Evolutionary conservation across 1,140 invertebrate species (phyloP).

Genomic region (Gryon sp.): DNA sequence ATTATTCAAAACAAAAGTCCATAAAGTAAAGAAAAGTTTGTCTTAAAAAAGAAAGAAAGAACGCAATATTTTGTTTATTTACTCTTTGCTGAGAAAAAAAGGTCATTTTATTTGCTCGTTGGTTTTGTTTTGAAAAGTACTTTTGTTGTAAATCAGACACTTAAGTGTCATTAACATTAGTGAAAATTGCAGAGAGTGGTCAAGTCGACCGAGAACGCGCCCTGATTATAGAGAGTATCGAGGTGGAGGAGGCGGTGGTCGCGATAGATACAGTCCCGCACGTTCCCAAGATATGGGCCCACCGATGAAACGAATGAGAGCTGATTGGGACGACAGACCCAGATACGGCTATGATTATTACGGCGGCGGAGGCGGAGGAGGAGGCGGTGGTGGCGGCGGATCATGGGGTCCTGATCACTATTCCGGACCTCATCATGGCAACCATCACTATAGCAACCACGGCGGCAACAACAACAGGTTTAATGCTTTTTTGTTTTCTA

Average conservation of each 20-base stretch:
- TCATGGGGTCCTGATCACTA: slow-evolving; percentile 77
- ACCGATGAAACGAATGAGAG: slow-evolving; percentile 88
- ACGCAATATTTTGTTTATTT: no score
- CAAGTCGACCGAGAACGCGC: slow-evolving; percentile 80
- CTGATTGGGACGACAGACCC: slow-evolving; percentile 85
- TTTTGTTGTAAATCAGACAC: no score
- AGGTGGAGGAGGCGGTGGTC: slow-evolving; percentile 78
- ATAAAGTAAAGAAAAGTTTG: no score
- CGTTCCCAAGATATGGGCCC: slow-evolving; percentile 87
- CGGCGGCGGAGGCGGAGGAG: slow-evolving; percentile 74
- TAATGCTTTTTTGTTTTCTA: slow-evolving; percentile 50
- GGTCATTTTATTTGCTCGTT: no score
- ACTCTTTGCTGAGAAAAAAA: no score
- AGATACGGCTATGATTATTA: slow-evolving; percentile 78
- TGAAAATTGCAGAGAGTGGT: slow-evolving; percentile 81
- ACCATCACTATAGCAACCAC: slow-evolving; percentile 81
- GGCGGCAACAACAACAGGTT: slow-evolving; percentile 78
- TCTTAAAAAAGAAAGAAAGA: no score
- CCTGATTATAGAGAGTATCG: slow-evolving; percentile 87
- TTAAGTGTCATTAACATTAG: slow-evolving; percentile 48
- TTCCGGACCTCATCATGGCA: slow-evolving; percentile 77
- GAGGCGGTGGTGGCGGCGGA: slow-evolving; percentile 67
- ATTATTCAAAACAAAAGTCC: no score
- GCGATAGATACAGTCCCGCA: slow-evolving; percentile 87
- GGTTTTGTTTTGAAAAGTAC: no score